phyloP scores from a whole-genome alignment of 2,797 vertebrate genomes.

The Myotis myotis region DNA sequence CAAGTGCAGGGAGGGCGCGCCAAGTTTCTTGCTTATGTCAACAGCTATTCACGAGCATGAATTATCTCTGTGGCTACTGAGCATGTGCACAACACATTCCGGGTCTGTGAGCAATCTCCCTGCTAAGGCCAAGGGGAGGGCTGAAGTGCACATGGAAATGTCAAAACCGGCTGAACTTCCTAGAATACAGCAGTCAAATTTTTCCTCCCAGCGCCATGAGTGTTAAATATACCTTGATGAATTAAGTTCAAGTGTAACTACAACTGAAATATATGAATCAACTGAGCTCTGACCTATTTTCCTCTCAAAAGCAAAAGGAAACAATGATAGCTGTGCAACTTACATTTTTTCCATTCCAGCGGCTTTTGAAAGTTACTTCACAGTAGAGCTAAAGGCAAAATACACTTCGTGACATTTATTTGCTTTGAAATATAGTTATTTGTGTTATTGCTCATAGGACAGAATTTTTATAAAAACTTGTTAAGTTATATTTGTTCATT shows the following conservation, averaged over 20 bases:
- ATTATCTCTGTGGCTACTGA: background rate
- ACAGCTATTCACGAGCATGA: slow-evolving; percentile 49
- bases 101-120: background rate
- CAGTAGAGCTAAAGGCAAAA: background rate
- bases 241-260: slow-evolving; percentile 75
- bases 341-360: slow-evolving; percentile 49
- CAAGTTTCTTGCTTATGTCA: slow-evolving; percentile 45
- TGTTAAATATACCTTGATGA: slow-evolving; percentile 64
- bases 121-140: background rate
- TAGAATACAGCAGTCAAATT: background rate
- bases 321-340: slow-evolving; percentile 60
- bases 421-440: slow-evolving; percentile 16
- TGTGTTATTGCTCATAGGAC: background rate
- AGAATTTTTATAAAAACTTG: background rate
- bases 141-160: background rate
- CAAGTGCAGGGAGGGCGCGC: background rate
- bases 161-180: background rate
- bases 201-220: background rate
- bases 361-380: slow-evolving; percentile 33
- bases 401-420: background rate
- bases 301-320: slow-evolving; percentile 56
- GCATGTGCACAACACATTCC: background rate
- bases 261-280: slow-evolving; percentile 57
- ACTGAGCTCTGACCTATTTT: slow-evolving; percentile 66
- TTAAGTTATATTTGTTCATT: slow-evolving; percentile 13